Evolutionary conservation across 1,140 invertebrate genomes (phyloP).

Genomic region (Rhyacophila brunnea): DNA sequence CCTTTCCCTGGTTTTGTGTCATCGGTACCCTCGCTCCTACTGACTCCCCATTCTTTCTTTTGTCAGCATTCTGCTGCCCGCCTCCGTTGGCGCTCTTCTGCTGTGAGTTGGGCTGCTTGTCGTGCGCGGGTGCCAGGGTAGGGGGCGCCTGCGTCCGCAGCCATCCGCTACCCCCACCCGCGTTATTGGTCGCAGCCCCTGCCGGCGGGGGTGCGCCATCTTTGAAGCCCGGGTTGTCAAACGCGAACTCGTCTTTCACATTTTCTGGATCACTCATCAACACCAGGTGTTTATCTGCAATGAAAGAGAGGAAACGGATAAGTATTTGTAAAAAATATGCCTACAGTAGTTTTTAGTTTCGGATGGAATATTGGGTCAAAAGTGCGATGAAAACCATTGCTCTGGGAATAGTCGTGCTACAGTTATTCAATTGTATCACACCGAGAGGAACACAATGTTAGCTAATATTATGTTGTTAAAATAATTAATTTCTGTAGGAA

Average conservation of each 20-base stretch:
- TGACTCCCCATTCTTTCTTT: too few species aligned
- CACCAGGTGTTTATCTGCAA: conserved; percentile 69
- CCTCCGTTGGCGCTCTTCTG: conserved; percentile 43
- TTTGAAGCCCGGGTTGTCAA: conserved; percentile 78
- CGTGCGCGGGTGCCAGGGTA: conserved; percentile 42
- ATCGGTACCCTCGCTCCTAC: too few species aligned
- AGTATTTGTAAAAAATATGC: neutral
- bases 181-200: neutral
- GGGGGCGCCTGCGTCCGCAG: conserved; percentile 39
- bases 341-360: too few species aligned
- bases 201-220: conserved; percentile 40
- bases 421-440: too few species aligned
- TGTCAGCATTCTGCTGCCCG: conserved; percentile 50
- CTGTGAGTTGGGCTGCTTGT: conserved; percentile 38
- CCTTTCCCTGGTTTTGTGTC: conserved; percentile 40
- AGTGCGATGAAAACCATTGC: too few species aligned
- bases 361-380: too few species aligned
- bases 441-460: too few species aligned
- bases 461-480: too few species aligned
- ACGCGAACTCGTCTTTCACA: conserved; percentile 71
- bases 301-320: conserved; percentile 37
- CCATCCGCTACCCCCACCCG: conserved; percentile 10
- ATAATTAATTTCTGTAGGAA: too few species aligned
- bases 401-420: too few species aligned
- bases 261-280: conserved; percentile 69